Evolutionary conservation across 1,140 invertebrate species (phyloP), one percentile per base, ranked within the genome.

Genomic region (Euborellia annulipes): DNA sequence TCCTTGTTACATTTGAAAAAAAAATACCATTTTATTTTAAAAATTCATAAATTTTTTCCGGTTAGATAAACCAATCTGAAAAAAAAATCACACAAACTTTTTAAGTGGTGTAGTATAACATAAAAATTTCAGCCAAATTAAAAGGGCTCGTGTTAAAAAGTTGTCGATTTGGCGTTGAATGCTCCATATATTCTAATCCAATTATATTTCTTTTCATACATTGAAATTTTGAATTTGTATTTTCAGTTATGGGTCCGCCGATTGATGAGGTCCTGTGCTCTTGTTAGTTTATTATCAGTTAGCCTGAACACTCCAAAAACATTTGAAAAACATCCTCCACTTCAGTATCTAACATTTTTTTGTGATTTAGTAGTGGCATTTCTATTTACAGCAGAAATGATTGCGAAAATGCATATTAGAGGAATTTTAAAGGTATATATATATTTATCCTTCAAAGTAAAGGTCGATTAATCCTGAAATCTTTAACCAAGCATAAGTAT

Each of bases 371-470:
- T 85, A 50, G 85, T 94, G 16, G 91, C 89, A 13, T 73, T 95
- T 57, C 67, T 96, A 30, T 97, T 96, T 62, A 92, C 90, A 11
- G 85, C 88, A 11, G 92, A 97, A 70, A 95, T 96, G 90, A 87
- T 97, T 52, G 89, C 90, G 21, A 97, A 97, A 68, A 96, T 98
- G 84, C 86, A 94, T 49, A 92, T 93, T 45, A 73, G 90, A 50
- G 92, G 92, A 8, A 84, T 96, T 49, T 61, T 92, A 13, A 85
- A 85, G 72, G 89, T 91, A 66, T 53, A 50, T n/a, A n/a, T n/a
- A n/a, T n/a, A n/a, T n/a, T n/a, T n/a, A 56, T 50, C 16, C 14
- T 34, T 36, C 18, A 48, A 23, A 21, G 19, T 39, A 16, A 38
- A 7, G 23, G 17, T 32, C n/a, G n/a, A 3, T 21, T 18, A 18